A percentile compares a stretch with the other conserved stretches of the same genome.
Evolutionary conservation across 2,113 vertebrate species (phyloP).

Genomic region (Myrmecobius fasciatus): DNA sequence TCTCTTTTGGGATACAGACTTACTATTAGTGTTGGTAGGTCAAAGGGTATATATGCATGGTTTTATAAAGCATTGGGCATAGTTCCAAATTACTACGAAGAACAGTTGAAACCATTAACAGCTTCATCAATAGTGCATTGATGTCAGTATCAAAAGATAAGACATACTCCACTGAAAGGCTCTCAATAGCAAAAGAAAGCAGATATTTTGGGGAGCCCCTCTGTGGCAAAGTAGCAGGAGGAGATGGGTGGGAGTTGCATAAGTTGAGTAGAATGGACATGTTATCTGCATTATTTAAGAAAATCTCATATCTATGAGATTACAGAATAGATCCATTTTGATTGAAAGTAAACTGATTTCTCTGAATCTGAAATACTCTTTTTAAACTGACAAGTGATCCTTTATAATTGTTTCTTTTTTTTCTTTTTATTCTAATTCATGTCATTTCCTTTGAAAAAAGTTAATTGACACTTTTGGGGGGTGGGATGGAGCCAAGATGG

Average conservation of each 20-base stretch:
- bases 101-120: no score
- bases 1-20: no score
- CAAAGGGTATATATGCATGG: no score
- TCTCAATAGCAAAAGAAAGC: background rate
- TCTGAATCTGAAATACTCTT: background rate
- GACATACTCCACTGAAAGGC: background rate
- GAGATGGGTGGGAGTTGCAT: background rate
- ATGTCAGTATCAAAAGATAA: no score
- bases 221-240: background rate
- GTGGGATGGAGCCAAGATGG: no score
- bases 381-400: background rate
- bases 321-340: background rate
- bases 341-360: background rate
- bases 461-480: no score
- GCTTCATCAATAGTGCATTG: no score
- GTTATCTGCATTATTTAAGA: background rate
- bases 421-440: background rate
- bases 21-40: no score
- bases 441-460: background rate
- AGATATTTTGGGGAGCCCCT: background rate
- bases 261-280: background rate
- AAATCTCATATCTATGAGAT: background rate
- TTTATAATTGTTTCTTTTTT: background rate
- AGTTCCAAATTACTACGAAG: no score
- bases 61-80: no score